These are phyloP conservation scores for Apodemus sylvaticus DNA, from an alignment of 2,113 vertebrate species.

Conservation along the genomic window DNA sequence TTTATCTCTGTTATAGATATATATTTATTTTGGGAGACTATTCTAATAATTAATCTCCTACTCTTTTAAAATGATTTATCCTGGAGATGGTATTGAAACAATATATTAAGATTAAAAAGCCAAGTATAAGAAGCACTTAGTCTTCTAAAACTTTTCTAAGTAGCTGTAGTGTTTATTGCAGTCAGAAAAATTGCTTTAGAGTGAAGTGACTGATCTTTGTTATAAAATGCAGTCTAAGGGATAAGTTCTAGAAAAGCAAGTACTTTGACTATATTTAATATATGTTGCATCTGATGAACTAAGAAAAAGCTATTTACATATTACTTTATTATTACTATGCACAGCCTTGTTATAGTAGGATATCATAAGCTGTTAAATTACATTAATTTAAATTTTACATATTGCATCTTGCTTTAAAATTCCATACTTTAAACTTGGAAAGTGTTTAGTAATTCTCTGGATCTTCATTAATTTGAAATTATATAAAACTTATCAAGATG, in stretches of 20 bases:
- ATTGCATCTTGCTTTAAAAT: conserved; percentile 29
- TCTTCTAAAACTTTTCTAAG: conserved; percentile 48
- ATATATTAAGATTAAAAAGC: neutral
- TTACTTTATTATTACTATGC: conserved; percentile 41
- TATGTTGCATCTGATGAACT: neutral
- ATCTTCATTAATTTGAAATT: conserved; percentile 40
- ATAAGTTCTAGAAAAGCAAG: conserved; percentile 46
- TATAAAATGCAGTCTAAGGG: neutral
- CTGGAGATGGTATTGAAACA: conserved; percentile 16
- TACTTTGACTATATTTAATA: conserved; percentile 36
- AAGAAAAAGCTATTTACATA: neutral
- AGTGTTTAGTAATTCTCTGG: conserved; percentile 30
- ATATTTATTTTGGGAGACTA: neutral
- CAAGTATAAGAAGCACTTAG: neutral
- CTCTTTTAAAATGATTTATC: conserved; percentile 51
- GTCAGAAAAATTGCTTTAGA: conserved; percentile 38
- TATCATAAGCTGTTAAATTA: conserved; percentile 54
- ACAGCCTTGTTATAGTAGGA: neutral
- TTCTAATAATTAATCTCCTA: conserved; percentile 29
- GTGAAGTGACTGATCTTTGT: conserved; percentile 5
- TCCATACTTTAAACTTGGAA: conserved; percentile 8
- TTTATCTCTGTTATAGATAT: conserved; percentile 5
- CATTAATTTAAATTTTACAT: conserved; percentile 31
- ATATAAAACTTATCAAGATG: conserved; percentile 24
- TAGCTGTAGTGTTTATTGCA: conserved; percentile 1